Conservation (phyloP, 1,140 invertebrate species). For the Drosophila busckii region DNA sequence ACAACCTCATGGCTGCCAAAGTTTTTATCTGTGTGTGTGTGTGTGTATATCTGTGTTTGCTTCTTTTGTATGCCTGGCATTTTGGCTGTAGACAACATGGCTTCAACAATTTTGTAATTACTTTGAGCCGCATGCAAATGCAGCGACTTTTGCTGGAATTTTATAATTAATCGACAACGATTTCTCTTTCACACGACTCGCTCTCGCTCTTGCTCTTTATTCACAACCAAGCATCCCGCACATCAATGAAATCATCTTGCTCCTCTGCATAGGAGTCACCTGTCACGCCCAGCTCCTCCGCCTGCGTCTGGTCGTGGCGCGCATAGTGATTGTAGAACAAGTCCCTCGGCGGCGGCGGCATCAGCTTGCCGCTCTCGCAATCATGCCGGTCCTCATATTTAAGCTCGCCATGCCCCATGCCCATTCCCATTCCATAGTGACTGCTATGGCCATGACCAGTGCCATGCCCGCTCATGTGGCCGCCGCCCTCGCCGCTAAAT, state of each 20-base stretch:
- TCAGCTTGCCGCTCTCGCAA: conserved; percentile 59
- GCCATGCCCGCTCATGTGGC: conserved; percentile 27
- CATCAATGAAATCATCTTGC: conserved; percentile 68
- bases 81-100: conserved; percentile 32
- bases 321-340: conserved; percentile 75
- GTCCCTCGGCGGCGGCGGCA: conserved; percentile 53
- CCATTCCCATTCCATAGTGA: conserved; percentile 1
- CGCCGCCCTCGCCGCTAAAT: conserved; percentile 31
- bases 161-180: conserved; percentile 67
- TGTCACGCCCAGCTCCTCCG: conserved; percentile 29
- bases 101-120: conserved; percentile 57
- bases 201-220: conserved; percentile 54
- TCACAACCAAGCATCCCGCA: conserved; percentile 67
- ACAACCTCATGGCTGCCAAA: conserved; percentile 29
- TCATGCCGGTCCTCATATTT: conserved; percentile 67
- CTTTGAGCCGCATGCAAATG: conserved; percentile 50
- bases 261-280: conserved; percentile 65
- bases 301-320: conserved; percentile 51
- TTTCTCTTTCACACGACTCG: conserved; percentile 28
- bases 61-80: conserved; percentile 33
- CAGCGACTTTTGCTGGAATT: conserved; percentile 43
- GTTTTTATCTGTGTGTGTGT: conserved; percentile 7
- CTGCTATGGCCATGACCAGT: conserved; percentile 16
- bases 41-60: too few species aligned
- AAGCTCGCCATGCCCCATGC: conserved; percentile 57